phyloP scores from a whole-genome alignment of 2,888 invertebrate species.

The Leptinotarsa juncta region DNA sequence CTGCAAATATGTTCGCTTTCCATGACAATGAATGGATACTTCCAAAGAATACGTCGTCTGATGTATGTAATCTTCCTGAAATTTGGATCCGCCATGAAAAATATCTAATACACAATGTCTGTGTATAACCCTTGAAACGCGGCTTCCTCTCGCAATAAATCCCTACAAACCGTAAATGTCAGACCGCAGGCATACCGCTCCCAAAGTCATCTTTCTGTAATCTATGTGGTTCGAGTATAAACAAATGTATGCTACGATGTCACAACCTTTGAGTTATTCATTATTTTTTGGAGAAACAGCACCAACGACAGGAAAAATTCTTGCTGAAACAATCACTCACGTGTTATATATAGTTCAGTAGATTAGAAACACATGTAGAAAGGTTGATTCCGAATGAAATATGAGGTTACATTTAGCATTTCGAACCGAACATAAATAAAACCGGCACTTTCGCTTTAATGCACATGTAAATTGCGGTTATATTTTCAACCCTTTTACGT shows the following conservation, averaged over 20 bases:
- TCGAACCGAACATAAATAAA: conserved; percentile 42
- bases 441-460: conserved; percentile 25
- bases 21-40: too few species aligned
- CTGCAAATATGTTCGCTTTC: too few species aligned
- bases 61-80: too few species aligned
- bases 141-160: conserved; percentile 27
- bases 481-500: conserved; percentile 11
- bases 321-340: conserved; percentile 35
- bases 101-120: neutral
- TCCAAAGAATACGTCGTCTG: too few species aligned
- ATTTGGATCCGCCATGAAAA: too few species aligned
- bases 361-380: conserved; percentile 46
- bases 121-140: neutral
- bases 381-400: conserved; percentile 40
- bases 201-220: conserved; percentile 15
- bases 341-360: conserved; percentile 27
- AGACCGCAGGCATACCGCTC: conserved; percentile 29
- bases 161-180: conserved; percentile 28
- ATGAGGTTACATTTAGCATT: conserved; percentile 39
- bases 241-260: conserved; percentile 41
- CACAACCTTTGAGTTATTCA: conserved; percentile 38
- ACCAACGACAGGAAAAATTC: conserved; percentile 36
- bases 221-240: conserved; percentile 37
- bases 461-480: conserved; percentile 32
- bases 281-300: conserved; percentile 31